These are phyloP conservation scores for Vireo griseus DNA, from an alignment of 2,797 vertebrate genomes.

Conservation along the genomic window DNA sequence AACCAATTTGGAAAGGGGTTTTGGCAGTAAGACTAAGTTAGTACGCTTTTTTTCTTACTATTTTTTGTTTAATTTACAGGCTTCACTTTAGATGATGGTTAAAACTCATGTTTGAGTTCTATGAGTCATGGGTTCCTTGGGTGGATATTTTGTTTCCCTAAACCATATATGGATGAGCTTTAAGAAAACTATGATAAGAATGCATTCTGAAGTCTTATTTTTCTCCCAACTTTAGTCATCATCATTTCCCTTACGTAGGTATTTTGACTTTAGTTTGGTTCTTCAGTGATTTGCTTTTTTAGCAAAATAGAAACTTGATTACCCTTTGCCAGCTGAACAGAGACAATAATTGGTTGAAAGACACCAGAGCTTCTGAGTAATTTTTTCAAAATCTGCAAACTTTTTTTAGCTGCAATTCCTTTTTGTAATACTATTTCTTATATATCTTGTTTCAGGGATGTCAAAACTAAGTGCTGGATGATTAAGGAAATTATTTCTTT, in stretches of 20 bases:
- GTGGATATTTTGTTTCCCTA: slow-evolving; percentile 8
- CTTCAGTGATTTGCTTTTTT: background rate
- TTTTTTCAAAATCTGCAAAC: background rate
- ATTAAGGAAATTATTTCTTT: background rate
- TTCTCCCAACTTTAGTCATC: background rate
- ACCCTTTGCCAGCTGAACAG: background rate
- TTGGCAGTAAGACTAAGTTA: background rate
- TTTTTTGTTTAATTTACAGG: background rate
- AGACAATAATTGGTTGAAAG: background rate
- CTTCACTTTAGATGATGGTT: slow-evolving; percentile 14
- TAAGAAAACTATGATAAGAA: slow-evolving; percentile 47
- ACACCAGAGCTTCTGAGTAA: background rate
- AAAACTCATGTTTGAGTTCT: slow-evolving; percentile 15
- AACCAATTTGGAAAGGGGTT: background rate
- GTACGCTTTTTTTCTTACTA: background rate
- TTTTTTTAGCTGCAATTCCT: background rate
- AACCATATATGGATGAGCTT: slow-evolving; percentile 31
- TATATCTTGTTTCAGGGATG: background rate
- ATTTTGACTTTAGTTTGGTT: background rate
- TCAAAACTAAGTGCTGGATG: background rate
- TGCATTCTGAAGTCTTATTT: slow-evolving; percentile 1
- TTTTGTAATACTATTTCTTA: background rate
- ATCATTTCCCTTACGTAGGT: slow-evolving; percentile 17
- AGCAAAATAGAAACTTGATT: background rate
- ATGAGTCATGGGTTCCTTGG: background rate